phyloP scores from a whole-genome alignment of 2,797 vertebrate species.

The Tachyglossus aculeatus region DNA sequence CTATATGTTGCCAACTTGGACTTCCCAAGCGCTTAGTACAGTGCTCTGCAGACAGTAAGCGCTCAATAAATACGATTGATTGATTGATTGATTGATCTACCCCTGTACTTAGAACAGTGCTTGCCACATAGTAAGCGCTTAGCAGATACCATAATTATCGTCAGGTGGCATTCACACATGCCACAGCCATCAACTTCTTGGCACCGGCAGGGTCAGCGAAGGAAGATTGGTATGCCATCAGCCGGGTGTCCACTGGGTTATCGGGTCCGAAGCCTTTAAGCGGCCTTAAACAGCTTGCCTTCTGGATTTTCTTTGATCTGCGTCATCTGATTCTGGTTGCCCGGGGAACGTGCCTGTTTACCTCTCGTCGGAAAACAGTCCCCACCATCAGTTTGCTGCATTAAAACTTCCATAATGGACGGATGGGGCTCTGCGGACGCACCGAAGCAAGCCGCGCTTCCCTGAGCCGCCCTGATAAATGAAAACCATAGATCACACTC shows the following conservation, averaged over 20 bases:
- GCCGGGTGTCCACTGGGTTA: no score
- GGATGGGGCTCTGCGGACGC: conserved; percentile 43
- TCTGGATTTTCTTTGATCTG: conserved; percentile 10
- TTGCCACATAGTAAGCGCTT: no score
- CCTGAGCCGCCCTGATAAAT: conserved; percentile 44
- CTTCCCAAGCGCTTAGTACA: no score
- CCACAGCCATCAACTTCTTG: neutral
- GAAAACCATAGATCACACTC: conserved; percentile 52
- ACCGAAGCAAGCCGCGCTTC: conserved; percentile 59
- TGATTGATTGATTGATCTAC: neutral
- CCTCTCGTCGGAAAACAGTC: conserved; percentile 39
- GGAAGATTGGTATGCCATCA: neutral
- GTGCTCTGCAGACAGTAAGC: no score
- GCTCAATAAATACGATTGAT: neutral
- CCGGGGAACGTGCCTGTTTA: conserved; percentile 42
- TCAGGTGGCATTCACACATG: neutral
- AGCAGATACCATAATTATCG: no score
- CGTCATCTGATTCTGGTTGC: conserved; percentile 34
- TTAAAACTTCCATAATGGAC: conserved; percentile 64
- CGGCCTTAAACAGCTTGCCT: neutral
- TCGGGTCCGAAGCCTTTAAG: no score
- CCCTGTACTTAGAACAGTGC: no score
- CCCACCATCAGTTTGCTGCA: conserved; percentile 29
- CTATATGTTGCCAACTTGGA: no score
- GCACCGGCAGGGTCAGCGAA: neutral